These are phyloP conservation scores for Marisa cornuarietis DNA, from an alignment of 1,140 invertebrate species.

Conservation along the genomic window DNA sequence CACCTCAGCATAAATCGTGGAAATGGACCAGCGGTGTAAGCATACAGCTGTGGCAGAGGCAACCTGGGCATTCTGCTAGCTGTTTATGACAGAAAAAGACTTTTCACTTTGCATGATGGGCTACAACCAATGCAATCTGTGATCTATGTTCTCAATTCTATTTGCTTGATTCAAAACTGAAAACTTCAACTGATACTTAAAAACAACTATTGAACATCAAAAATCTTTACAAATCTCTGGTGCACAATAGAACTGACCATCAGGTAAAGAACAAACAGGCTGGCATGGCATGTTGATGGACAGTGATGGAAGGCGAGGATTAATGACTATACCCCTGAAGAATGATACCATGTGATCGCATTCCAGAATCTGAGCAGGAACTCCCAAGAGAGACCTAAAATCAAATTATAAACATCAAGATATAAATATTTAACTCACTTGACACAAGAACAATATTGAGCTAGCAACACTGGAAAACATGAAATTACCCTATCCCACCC, in stretches of 20 bases:
- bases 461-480: too few species aligned
- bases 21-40: too few species aligned
- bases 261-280: not conserved
- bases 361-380: constrained; percentile 33
- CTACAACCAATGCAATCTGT: not conserved
- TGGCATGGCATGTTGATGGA: constrained; percentile 4
- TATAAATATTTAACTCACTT: too few species aligned
- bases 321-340: constrained; percentile 15
- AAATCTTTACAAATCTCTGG: too few species aligned
- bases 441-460: too few species aligned
- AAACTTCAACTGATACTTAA: not conserved
- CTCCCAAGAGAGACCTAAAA: constrained; percentile 33
- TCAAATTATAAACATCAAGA: constrained; percentile 5
- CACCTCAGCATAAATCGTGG: too few species aligned
- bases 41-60: too few species aligned
- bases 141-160: not conserved
- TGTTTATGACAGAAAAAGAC: too few species aligned
- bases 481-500: too few species aligned
- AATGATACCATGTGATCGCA: constrained; percentile 34
- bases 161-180: not conserved
- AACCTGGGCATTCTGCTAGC: too few species aligned
- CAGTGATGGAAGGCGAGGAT: constrained; percentile 6
- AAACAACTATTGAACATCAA: not conserved
- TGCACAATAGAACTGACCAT: constrained; percentile 4
- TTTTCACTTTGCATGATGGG: too few species aligned